Base-by-base conservation (phyloP, 2,888 invertebrate species). In the Callinectes sapidus region DNA sequence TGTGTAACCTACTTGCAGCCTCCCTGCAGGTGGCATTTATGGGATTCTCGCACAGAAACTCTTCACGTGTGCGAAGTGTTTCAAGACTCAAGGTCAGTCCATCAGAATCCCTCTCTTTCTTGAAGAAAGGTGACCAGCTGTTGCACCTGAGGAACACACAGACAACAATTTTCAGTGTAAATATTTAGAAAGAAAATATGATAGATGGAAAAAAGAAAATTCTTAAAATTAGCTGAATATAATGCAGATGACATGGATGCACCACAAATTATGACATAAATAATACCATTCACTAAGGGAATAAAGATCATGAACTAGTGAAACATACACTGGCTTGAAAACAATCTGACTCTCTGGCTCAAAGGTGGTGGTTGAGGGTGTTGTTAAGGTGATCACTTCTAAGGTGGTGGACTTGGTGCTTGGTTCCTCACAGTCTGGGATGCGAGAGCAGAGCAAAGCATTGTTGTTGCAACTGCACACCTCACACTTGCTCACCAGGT, bases 401-500 rank as follows among this genome's bases (percentile, higher is more conserved):
- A 48, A n/a, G 23, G 55, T 28, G 16, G 89, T 89, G 14, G 91
- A 48, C 48, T 91, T 89, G n/a, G 71, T 71, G 5, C 88, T 61
- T 8, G 39, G 14, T 16, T 92, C 92, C 18, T 55, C 89, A 71
- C 92, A 93, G 28, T 86, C 28, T 42, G 88, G 85, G 1, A 32
- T 8, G 18, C 71, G 89, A 95, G 97, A 97, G 95, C 98, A 98
- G 88, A 97, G 96, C 93, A 97, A 97, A 35, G 96, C 96, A 95
- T 98, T 98, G 95, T 97, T 97, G 10, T 98, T 96, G 95, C 98
- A 98, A 95, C 98, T 98, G 95, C 98, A 98, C 16, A 97, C 96
- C 95, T 97, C 96, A 95, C 97, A 98, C 0, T 97, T 97, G 0
- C 96, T 96, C 95, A 97, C 97, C 23, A 96, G 95, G 1, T 96